phyloP scores from a whole-genome alignment of 2,888 invertebrate species.

The Pedicia rivosa region DNA sequence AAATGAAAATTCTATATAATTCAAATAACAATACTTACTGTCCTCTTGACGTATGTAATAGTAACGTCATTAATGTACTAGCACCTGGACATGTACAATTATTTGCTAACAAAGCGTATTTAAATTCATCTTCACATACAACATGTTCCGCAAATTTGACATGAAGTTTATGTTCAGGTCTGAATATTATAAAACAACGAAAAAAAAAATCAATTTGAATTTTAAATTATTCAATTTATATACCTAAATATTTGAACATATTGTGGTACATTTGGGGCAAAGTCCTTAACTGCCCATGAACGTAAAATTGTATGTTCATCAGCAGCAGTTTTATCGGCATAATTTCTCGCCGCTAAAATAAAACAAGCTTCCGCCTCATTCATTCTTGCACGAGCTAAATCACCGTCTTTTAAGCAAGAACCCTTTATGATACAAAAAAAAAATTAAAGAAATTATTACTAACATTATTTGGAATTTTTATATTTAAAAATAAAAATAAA shows the following conservation, averaged over 20 bases:
- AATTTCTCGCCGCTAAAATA: slow-evolving; percentile 88
- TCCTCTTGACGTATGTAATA: slow-evolving; percentile 92
- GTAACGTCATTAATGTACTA: slow-evolving; percentile 86
- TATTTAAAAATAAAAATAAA: too few species aligned
- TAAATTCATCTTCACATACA: slow-evolving; percentile 98
- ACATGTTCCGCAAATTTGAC: slow-evolving; percentile 98
- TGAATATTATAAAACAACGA: slow-evolving; percentile 15
- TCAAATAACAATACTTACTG: slow-evolving; percentile 55
- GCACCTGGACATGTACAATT: slow-evolving; percentile 98
- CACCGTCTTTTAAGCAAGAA: slow-evolving; percentile 90
- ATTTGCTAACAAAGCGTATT: slow-evolving; percentile 93
- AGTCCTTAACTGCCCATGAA: slow-evolving; percentile 98
- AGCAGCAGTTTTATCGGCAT: slow-evolving; percentile 91
- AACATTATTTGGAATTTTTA: too few species aligned
- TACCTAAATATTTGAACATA: slow-evolving; percentile 87
- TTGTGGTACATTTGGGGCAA: slow-evolving; percentile 90
- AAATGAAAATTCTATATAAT: background rate
- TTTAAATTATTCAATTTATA: background rate
- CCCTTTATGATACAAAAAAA: slow-evolving; percentile 42
- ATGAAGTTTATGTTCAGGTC: slow-evolving; percentile 96
- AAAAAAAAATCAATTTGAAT: background rate
- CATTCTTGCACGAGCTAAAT: slow-evolving; percentile 88
- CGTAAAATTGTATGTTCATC: slow-evolving; percentile 64
- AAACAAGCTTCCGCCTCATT: slow-evolving; percentile 97
- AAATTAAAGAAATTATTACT: too few species aligned